Evolutionary conservation across 2,113 vertebrate genomes (phyloP).

Genomic region (Zapornia atra): DNA sequence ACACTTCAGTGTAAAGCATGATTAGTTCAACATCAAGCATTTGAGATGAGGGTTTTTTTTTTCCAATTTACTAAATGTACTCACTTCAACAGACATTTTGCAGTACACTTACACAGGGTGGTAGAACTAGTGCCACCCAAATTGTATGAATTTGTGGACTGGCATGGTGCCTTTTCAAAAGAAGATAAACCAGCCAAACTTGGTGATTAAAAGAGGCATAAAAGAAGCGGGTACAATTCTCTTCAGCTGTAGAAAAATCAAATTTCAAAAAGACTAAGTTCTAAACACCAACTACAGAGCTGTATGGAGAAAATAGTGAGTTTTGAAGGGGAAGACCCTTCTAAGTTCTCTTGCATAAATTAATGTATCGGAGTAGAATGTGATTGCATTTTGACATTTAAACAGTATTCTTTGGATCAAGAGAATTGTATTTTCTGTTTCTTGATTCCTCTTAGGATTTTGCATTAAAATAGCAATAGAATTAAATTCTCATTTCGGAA

Average conservation of each 20-base stretch:
- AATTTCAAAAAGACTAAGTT: background rate
- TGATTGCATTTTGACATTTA: background rate
- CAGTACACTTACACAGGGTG: too few species aligned
- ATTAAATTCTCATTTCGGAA: background rate
- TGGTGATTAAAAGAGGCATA: background rate
- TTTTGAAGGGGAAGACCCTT: background rate
- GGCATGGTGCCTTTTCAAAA: background rate
- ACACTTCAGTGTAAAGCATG: background rate
- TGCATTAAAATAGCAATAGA: background rate
- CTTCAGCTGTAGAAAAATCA: background rate
- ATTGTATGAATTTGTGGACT: background rate
- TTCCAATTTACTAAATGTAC: background rate
- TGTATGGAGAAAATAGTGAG: background rate
- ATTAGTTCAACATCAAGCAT: background rate
- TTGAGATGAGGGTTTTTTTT: background rate
- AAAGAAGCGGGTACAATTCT: background rate
- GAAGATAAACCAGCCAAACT: background rate
- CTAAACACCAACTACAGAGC: background rate
- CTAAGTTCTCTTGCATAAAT: background rate
- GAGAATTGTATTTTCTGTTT: background rate
- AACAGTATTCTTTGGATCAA: background rate
- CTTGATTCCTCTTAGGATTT: background rate
- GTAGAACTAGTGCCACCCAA: background rate
- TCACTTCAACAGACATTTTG: background rate
- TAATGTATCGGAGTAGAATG: background rate